A percentile compares a stretch with the other conserved stretches of the same genome.
Conservation (phyloP, 1,140 invertebrate species). For the Apis dorsata region DNA sequence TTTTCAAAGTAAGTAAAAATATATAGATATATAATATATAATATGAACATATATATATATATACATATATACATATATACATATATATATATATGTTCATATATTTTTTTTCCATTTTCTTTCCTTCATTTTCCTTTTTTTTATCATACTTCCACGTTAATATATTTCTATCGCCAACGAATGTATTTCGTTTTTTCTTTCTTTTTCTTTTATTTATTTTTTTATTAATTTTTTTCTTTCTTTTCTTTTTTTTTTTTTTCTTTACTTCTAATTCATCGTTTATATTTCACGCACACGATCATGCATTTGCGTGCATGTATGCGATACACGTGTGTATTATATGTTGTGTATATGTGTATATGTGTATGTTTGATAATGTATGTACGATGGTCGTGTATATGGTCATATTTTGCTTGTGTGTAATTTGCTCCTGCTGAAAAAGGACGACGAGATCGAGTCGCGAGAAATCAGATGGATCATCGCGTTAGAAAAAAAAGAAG, state of each 20-base stretch:
- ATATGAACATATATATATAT: constrained; percentile 60
- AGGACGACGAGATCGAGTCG: constrained; percentile 38
- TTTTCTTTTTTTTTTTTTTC: too few species aligned
- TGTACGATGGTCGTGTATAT: background rate
- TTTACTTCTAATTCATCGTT: background rate
- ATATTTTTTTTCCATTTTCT: constrained; percentile 62
- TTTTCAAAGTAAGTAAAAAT: constrained; percentile 74
- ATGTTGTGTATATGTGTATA: background rate
- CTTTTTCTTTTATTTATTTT: background rate
- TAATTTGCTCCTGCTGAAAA: constrained; percentile 21
- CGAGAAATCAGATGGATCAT: constrained; percentile 20
- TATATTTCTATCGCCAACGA: constrained; percentile 15
- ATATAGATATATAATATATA: constrained; percentile 66
- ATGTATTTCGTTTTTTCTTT: background rate
- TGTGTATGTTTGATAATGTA: constrained; percentile 8
- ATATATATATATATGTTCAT: constrained; percentile 57
- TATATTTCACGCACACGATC: background rate
- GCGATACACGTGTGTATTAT: too few species aligned
- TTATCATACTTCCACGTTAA: background rate
- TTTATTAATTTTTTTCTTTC: background rate
- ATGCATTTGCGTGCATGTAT: background rate
- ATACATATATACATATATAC: constrained; percentile 60
- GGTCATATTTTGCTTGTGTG: background rate
- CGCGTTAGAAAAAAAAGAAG: background rate
- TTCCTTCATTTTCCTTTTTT: constrained; percentile 36